Percentiles rank a stretch among this genome's conserved stretches.
phyloP scores from a whole-genome alignment of 2,797 vertebrate species.

The Poecilia velifera region DNA sequence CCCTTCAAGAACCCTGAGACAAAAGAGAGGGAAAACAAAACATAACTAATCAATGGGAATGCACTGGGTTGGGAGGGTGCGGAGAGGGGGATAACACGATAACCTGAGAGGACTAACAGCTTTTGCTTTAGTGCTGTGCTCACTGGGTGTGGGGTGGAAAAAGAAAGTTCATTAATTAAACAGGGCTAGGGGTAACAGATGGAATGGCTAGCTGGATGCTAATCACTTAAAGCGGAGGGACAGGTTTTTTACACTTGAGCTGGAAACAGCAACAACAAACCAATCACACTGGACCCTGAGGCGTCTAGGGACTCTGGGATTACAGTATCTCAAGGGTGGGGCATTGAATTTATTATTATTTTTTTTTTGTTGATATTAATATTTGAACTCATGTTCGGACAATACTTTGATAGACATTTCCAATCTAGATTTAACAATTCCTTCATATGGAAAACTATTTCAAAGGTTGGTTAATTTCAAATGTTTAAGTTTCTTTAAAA shows the following conservation, averaged over 20 bases:
- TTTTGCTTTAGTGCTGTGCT: constrained; percentile 81
- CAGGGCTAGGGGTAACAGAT: constrained; percentile 92
- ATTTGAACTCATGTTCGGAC: neutral
- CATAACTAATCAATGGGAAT: constrained; percentile 81
- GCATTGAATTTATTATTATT: neutral
- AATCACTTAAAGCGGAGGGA: constrained; percentile 91
- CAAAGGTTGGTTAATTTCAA: neutral
- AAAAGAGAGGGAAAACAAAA: constrained; percentile 79
- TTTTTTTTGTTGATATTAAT: neutral
- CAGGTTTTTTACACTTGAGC: constrained; percentile 84
- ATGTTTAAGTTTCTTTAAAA: neutral
- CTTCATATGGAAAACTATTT: neutral
- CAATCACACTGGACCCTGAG: constrained; percentile 84
- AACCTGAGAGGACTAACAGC: constrained; percentile 87
- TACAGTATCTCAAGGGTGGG: constrained; percentile 14
- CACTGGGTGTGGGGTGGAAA: constrained; percentile 73
- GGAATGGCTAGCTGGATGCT: constrained; percentile 93
- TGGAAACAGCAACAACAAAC: constrained; percentile 83
- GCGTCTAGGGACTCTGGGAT: constrained; percentile 41
- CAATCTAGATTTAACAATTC: neutral
- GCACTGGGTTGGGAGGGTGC: constrained; percentile 56
- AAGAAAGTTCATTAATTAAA: constrained; percentile 99
- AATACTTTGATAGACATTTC: neutral
- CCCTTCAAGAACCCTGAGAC: constrained; percentile 76
- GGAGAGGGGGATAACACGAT: constrained; percentile 70